Evolutionary conservation across 2,113 vertebrate genomes (phyloP).

Genomic region (Podocnemis expansa): DNA sequence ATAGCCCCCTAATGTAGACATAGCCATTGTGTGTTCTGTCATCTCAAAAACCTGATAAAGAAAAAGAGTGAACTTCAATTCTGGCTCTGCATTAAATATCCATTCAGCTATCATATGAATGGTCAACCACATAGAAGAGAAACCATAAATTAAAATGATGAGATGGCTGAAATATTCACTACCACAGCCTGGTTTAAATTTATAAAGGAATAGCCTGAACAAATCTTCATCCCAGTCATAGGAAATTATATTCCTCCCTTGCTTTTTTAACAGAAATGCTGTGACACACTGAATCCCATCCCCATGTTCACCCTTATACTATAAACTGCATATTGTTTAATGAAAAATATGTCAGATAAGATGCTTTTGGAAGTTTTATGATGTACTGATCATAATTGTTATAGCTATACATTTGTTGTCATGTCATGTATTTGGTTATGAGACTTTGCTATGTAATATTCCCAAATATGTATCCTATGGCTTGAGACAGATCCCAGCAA

Average conservation of each 20-base stretch:
- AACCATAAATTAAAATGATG: neutral
- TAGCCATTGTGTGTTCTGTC: conserved; percentile 47
- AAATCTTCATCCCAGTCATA: neutral
- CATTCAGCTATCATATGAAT: conserved; percentile 46
- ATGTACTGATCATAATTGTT: no score
- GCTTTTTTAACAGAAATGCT: neutral
- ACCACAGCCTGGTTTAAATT: neutral
- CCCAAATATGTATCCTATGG: no score
- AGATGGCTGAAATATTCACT: neutral
- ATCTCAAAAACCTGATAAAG: neutral
- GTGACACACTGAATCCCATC: no score
- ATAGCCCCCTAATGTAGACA: no score
- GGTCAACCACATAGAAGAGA: conserved; percentile 47
- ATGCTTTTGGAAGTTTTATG: no score
- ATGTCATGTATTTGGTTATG: no score
- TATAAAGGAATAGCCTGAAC: neutral
- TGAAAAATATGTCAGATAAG: no score
- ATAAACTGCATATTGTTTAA: no score
- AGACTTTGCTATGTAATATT: no score
- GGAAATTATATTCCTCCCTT: neutral
- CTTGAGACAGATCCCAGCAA: no score
- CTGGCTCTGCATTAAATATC: conserved; percentile 29
- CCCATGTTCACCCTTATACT: no score
- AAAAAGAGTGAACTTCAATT: conserved; percentile 57
- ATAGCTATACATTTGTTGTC: no score